Evolutionary conservation across 1,140 invertebrate species (phyloP).

Genomic region (Bradysia coprophila): DNA sequence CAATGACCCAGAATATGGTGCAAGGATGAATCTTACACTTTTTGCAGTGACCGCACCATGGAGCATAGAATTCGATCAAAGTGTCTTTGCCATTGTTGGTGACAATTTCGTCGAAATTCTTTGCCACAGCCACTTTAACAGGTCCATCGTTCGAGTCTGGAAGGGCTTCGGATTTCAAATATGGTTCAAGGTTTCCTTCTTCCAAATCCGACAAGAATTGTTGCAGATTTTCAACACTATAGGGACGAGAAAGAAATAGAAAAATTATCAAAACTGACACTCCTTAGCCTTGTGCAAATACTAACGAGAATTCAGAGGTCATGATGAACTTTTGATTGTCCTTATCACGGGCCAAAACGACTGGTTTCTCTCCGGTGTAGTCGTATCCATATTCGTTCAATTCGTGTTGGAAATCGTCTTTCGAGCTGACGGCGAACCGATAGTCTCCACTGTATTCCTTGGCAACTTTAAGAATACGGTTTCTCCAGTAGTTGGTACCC

Average conservation of each 20-base stretch:
- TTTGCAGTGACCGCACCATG: constrained; percentile 99
- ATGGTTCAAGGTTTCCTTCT: constrained; percentile 70
- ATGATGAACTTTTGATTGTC: constrained; percentile 82
- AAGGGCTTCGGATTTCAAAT: constrained; percentile 87
- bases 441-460: constrained; percentile 61
- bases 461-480: constrained; percentile 88
- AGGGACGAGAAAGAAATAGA: constrained; percentile 11
- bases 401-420: constrained; percentile 85
- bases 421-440: constrained; percentile 78
- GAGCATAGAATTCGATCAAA: constrained; percentile 94
- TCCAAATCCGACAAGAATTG: constrained; percentile 77
- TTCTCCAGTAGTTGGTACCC: constrained; percentile 99
- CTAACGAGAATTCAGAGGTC: constrained; percentile 74
- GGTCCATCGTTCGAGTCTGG: constrained; percentile 70
- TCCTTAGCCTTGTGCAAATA: constrained; percentile 4
- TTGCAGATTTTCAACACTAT: constrained; percentile 67
- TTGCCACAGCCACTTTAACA: constrained; percentile 85
- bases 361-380: constrained; percentile 76
- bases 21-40: too few relatives aligned
- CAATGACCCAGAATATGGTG: too few relatives aligned
- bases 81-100: constrained; percentile 83
- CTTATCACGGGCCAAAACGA: constrained; percentile 62
- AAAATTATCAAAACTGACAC: not conserved
- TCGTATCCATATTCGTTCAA: constrained; percentile 87
- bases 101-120: constrained; percentile 94